A percentile compares a stretch with the other conserved stretches of the same genome.
Conservation (phyloP, 2,888 invertebrate genomes). For the Reticulitermes lucifugus region DNA sequence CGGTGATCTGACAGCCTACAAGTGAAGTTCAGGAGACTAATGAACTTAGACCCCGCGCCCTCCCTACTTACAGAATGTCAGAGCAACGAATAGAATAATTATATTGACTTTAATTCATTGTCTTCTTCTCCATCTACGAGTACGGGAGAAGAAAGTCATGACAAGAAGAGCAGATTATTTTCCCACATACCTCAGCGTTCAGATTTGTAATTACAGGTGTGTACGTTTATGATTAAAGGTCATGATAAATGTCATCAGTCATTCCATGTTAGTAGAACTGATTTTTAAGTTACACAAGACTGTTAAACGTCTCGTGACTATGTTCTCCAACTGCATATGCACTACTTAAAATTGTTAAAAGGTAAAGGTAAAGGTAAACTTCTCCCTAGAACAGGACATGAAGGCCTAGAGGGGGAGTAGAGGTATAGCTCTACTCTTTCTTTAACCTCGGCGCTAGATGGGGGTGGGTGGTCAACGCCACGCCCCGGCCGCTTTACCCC, state of each 20-base stretch:
- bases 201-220: neutral
- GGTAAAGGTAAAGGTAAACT: too few relatives aligned
- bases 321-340: too few relatives aligned
- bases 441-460: too few relatives aligned
- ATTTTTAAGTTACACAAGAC: too few relatives aligned
- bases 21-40: slow-evolving; percentile 32
- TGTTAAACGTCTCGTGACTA: too few relatives aligned
- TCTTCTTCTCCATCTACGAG: neutral
- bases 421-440: too few relatives aligned
- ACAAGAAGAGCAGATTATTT: neutral
- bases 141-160: neutral
- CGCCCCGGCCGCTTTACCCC: too few relatives aligned
- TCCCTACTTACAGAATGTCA: neutral
- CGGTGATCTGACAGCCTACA: slow-evolving; percentile 24
- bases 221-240: neutral
- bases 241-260: neutral
- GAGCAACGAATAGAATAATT: slow-evolving; percentile 6
- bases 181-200: neutral
- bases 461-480: too few relatives aligned
- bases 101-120: slow-evolving; percentile 19
- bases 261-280: too few relatives aligned
- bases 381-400: too few relatives aligned
- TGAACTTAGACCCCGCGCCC: slow-evolving; percentile 15
- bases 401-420: too few relatives aligned
- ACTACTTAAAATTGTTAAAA: too few relatives aligned